Conservation (phyloP, 1,140 invertebrate genomes). For the Scaptomyza pallida region DNA sequence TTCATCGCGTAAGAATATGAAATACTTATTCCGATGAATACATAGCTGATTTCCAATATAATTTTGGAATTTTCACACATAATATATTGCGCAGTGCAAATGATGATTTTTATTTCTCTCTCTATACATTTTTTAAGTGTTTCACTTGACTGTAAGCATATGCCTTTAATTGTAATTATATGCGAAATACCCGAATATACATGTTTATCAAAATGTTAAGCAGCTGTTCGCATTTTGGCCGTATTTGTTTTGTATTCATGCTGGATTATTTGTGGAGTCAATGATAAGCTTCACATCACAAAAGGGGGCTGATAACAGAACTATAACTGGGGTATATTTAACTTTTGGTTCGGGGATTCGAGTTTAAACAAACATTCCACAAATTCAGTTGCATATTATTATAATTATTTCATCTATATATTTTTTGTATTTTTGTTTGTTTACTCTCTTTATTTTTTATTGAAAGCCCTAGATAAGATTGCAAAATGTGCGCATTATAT, state of each 20-base stretch:
- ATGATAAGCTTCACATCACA: slow-evolving; percentile 42
- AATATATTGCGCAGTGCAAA: slow-evolving; percentile 9
- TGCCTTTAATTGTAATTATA: not conserved
- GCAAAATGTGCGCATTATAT: slow-evolving; percentile 21
- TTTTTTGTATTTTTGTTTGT: not conserved
- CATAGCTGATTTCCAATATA: slow-evolving; percentile 15
- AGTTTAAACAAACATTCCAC: not conserved
- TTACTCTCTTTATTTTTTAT: not conserved
- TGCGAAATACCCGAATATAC: no score
- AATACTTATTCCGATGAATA: not conserved
- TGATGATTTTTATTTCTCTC: not conserved
- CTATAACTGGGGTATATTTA: not conserved
- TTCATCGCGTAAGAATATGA: slow-evolving; percentile 11
- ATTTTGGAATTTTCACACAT: not conserved
- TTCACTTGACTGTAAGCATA: not conserved
- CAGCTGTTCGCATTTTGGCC: slow-evolving; percentile 24
- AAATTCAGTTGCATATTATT: no score
- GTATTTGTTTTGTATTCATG: slow-evolving; percentile 36
- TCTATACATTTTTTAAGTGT: no score
- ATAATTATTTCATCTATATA: no score
- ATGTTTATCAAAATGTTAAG: slow-evolving; percentile 26
- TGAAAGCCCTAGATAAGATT: slow-evolving; percentile 58
- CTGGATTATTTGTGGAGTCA: slow-evolving; percentile 36
- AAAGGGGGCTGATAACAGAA: slow-evolving; percentile 46
- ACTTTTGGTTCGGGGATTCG: not conserved